phyloP scores from a whole-genome alignment of 2,113 vertebrate species.

The Psettodes erumei region DNA sequence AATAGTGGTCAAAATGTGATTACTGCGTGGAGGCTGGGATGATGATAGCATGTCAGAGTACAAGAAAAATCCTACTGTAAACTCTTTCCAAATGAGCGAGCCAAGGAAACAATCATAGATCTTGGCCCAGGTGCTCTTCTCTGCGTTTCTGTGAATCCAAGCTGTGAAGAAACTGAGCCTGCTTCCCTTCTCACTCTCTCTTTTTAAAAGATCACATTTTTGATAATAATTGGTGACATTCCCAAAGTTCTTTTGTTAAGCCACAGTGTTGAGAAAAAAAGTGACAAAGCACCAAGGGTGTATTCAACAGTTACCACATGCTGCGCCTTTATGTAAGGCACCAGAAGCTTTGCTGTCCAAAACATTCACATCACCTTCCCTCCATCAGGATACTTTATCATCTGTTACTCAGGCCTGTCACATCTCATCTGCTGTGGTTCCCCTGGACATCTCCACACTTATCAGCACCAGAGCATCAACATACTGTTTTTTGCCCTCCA shows the following conservation, averaged over 20 bases:
- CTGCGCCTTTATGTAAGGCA: constrained; percentile 1
- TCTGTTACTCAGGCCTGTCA: constrained; percentile 46
- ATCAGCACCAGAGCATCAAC: constrained; percentile 53
- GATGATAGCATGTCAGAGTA: constrained; percentile 58
- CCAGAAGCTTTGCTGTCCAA: constrained; percentile 32
- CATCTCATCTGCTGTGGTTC: constrained; percentile 56
- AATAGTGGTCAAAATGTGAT: constrained; percentile 52
- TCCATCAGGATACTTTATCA: constrained; percentile 30
- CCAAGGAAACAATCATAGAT: constrained; percentile 56
- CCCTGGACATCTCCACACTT: constrained; percentile 49
- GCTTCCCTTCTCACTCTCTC: background rate
- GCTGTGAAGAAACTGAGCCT: constrained; percentile 28
- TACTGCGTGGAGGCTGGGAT: constrained; percentile 32
- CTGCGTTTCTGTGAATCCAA: background rate
- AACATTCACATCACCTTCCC: constrained; percentile 20
- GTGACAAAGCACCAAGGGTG: constrained; percentile 17
- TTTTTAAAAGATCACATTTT: constrained; percentile 15
- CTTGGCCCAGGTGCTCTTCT: constrained; percentile 35
- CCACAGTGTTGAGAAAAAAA: background rate
- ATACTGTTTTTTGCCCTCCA: constrained; percentile 17
- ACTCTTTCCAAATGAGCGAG: constrained; percentile 42
- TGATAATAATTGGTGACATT: constrained; percentile 36
- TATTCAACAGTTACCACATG: constrained; percentile 2
- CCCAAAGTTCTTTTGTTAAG: constrained; percentile 14
- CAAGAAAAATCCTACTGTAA: constrained; percentile 38